Conservation (phyloP, 2,113 vertebrate genomes). For the Maccullochella peelii region DNA sequence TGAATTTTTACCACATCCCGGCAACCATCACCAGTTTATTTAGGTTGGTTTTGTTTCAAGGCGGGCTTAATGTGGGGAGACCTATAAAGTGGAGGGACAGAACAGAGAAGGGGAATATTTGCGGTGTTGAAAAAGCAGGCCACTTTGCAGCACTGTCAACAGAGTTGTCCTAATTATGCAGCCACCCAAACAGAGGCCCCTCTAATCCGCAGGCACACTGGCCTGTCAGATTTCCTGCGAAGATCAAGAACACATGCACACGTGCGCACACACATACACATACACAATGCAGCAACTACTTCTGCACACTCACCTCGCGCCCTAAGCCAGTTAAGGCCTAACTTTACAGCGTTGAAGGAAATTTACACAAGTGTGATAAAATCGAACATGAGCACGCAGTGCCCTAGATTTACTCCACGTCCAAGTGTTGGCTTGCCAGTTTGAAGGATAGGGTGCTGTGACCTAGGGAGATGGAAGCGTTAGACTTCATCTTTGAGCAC, state of each 20-base stretch:
- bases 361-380: constrained; percentile 57
- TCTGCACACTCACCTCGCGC: constrained; percentile 44
- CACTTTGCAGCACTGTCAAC: constrained; percentile 69
- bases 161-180: constrained; percentile 82
- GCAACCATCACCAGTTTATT: not conserved
- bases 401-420: constrained; percentile 67
- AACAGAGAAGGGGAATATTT: constrained; percentile 3
- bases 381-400: constrained; percentile 52
- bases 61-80: not conserved
- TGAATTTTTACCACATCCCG: not conserved
- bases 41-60: not conserved
- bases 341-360: constrained; percentile 45
- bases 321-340: constrained; percentile 33
- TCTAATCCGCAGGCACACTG: constrained; percentile 73
- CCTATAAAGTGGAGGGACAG: constrained; percentile 5
- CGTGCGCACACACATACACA: not conserved
- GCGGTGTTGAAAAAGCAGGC: constrained; percentile 44
- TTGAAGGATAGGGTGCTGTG: constrained; percentile 58
- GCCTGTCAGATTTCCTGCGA: constrained; percentile 70
- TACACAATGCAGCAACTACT: constrained; percentile 3
- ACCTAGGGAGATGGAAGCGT: constrained; percentile 57
- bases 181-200: constrained; percentile 76
- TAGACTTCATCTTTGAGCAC: constrained; percentile 49
- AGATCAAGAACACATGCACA: constrained; percentile 59
- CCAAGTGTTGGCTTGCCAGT: constrained; percentile 51